A percentile compares a stretch with the other conserved stretches of the same genome.
These are phyloP conservation scores for Ophonus ardosiacus DNA, from an alignment of 2,888 invertebrate species.

Conservation along the genomic window DNA sequence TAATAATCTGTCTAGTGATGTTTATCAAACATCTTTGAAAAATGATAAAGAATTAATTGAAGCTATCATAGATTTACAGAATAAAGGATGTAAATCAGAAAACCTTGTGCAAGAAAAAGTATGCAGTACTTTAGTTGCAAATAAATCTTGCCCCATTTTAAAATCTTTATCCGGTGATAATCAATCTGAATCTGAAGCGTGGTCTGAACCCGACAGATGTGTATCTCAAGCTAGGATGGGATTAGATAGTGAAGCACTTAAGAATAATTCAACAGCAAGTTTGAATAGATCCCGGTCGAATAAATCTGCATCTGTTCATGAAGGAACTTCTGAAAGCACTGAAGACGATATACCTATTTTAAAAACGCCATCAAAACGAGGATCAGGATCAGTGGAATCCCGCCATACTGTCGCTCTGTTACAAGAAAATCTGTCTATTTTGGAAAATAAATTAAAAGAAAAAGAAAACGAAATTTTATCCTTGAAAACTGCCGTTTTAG, in stretches of 20 bases:
- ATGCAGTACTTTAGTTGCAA: slow-evolving; percentile 62
- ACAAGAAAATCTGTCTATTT: slow-evolving; percentile 75
- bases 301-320: slow-evolving; percentile 66
- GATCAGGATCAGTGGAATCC: slow-evolving; percentile 68
- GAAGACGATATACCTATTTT: slow-evolving; percentile 28
- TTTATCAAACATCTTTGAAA: slow-evolving; percentile 63
- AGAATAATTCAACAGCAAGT: slow-evolving; percentile 30
- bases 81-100: slow-evolving; percentile 35
- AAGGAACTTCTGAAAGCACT: slow-evolving; percentile 49
- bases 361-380: slow-evolving; percentile 68
- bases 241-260: slow-evolving; percentile 76
- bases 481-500: slow-evolving; percentile 71
- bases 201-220: slow-evolving; percentile 91
- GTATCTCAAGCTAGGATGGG: slow-evolving; percentile 90
- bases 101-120: slow-evolving; percentile 66
- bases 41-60: slow-evolving; percentile 67
- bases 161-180: slow-evolving; percentile 67
- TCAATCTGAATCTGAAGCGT: slow-evolving; percentile 88
- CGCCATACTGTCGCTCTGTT: slow-evolving; percentile 70
- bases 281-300: slow-evolving; percentile 68
- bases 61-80: slow-evolving; percentile 65
- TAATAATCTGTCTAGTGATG: slow-evolving; percentile 54
- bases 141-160: slow-evolving; percentile 45
- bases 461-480: slow-evolving; percentile 75
- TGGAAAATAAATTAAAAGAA: slow-evolving; percentile 74